Percentiles rank a stretch among this genome's conserved stretches.
These are phyloP conservation scores for Zoanthus solanderi DNA, from an alignment of 92 coral and sea anemone species.

Conservation along the genomic window DNA sequence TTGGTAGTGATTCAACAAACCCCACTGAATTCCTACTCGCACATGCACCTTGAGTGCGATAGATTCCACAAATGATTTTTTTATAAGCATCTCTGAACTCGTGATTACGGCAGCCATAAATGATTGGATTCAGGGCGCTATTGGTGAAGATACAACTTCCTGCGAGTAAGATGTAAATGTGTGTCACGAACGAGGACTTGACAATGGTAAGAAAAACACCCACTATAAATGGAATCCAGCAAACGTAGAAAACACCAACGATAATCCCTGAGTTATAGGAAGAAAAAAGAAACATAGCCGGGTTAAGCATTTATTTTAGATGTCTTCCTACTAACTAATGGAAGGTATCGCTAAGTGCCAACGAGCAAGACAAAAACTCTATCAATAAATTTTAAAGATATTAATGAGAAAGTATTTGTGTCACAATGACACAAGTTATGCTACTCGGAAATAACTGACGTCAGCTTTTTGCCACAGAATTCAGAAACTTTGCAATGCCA, in stretches of 20 bases:
- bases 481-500: too few relatives aligned
- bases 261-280: slow-evolving; percentile 49
- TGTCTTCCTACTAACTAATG: too few relatives aligned
- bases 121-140: slow-evolving; percentile 70
- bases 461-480: too few relatives aligned
- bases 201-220: slow-evolving; percentile 44
- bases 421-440: too few relatives aligned
- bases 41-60: background rate
- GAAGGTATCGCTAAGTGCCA: too few relatives aligned
- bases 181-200: slow-evolving; percentile 53
- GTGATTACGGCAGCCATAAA: slow-evolving; percentile 63
- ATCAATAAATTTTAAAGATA: too few relatives aligned
- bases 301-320: background rate
- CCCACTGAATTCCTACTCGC: background rate
- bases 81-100: slow-evolving; percentile 62
- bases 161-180: slow-evolving; percentile 39
- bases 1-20: background rate
- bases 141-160: slow-evolving; percentile 49
- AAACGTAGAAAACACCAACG: slow-evolving; percentile 65
- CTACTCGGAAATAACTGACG: too few relatives aligned
- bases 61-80: slow-evolving; percentile 26
- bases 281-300: background rate
- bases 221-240: slow-evolving; percentile 66
- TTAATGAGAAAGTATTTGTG: too few relatives aligned
- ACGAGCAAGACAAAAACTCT: too few relatives aligned